These are phyloP conservation scores for Indri indri DNA, from an alignment of 2,113 vertebrate species.

Conservation along the genomic window DNA sequence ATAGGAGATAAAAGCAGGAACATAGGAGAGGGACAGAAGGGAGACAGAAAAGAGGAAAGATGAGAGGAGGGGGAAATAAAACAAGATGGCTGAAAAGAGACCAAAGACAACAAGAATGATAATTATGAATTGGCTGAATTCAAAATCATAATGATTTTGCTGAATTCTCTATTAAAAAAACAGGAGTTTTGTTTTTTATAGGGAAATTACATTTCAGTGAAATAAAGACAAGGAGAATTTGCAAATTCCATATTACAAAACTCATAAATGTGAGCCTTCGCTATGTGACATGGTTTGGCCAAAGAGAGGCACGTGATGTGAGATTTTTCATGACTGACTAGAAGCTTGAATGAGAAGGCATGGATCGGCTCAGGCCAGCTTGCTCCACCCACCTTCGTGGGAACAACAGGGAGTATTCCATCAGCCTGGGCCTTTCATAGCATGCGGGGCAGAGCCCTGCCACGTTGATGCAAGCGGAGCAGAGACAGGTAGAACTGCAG, in stretches of 20 bases:
- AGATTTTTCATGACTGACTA: neutral
- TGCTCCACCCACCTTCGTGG: neutral
- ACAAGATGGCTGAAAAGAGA: neutral
- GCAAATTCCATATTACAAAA: neutral
- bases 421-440: neutral
- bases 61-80: neutral
- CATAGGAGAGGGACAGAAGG: neutral
- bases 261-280: neutral
- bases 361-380: rapidly evolving
- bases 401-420: neutral
- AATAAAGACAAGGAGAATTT: neutral
- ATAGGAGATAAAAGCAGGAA: neutral
- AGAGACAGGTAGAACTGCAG: neutral
- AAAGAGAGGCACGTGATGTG: neutral
- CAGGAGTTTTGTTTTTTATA: neutral
- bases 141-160: neutral
- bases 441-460: neutral
- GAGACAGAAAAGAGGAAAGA: neutral
- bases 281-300: too few relatives aligned
- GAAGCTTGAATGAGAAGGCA: neutral
- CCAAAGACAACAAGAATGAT: neutral
- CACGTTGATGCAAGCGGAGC: neutral
- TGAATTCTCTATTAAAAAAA: neutral
- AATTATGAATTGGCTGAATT: neutral
- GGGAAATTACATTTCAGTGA: neutral